Conservation (phyloP, 2,797 vertebrate species). For the Typhlichthys subterraneus region DNA sequence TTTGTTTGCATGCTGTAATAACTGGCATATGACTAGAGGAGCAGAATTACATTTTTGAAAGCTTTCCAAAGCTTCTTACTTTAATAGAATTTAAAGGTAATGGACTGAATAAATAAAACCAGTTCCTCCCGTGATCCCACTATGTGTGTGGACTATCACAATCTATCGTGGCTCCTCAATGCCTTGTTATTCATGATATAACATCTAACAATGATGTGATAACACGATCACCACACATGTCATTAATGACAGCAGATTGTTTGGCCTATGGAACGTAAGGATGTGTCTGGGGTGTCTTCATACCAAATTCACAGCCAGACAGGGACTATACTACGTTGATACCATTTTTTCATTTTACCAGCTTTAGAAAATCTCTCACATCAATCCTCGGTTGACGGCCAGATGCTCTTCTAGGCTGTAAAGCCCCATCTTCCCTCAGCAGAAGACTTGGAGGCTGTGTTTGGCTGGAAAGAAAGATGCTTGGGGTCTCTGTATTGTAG, state of each 20-base stretch:
- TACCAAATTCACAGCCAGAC: conserved; percentile 51
- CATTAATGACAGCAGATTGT: conserved; percentile 40
- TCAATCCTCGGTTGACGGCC: conserved; percentile 56
- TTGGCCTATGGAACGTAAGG: conserved; percentile 25
- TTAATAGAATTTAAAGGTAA: conserved; percentile 5
- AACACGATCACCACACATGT: conserved; percentile 36
- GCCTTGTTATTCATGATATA: conserved; percentile 14
- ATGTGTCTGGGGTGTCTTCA: conserved; percentile 22
- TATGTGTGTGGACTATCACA: not conserved
- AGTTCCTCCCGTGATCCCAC: conserved; percentile 29
- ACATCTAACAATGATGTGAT: conserved; percentile 28
- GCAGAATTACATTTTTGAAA: not conserved
- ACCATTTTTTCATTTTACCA: conserved; percentile 22
- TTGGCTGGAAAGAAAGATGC: conserved; percentile 37
- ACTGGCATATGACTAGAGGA: not conserved
- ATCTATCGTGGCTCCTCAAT: conserved; percentile 1
- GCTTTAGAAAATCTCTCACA: conserved; percentile 55
- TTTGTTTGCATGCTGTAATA: too few species aligned
- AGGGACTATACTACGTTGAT: conserved; percentile 30
- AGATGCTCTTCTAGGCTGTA: conserved; percentile 48
- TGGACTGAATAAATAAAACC: not conserved
- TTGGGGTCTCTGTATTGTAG: conserved; percentile 44
- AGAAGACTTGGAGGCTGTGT: conserved; percentile 41
- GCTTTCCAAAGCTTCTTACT: not conserved
- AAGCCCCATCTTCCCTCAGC: conserved; percentile 33